phyloP scores from a whole-genome alignment of 2,797 vertebrate genomes.

The Megaceryle alcyon region DNA sequence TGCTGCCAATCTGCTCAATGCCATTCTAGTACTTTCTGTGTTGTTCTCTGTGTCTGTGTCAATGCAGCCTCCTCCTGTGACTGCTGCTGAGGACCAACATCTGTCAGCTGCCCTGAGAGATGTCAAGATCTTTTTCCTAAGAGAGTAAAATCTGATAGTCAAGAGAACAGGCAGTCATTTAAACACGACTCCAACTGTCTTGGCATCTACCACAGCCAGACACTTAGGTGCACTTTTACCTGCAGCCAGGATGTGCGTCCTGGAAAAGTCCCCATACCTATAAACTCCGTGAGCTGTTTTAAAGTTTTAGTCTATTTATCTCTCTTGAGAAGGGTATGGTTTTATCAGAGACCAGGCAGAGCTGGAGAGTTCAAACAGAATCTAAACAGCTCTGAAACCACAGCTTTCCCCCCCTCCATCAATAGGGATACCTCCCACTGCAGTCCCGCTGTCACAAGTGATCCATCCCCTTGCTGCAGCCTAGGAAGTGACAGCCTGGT shows the following conservation, averaged over 20 bases:
- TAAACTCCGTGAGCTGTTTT: not conserved
- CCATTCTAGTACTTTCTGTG: not conserved
- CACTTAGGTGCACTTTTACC: not conserved
- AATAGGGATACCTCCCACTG: not conserved
- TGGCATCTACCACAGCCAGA: not conserved
- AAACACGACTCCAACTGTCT: not conserved
- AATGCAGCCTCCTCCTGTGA: not conserved
- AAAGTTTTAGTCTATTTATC: not conserved
- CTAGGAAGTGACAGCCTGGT: not conserved
- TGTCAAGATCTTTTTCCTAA: not conserved
- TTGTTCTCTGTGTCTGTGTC: not conserved
- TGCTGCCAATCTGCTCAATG: not conserved
- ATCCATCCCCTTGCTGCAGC: not conserved
- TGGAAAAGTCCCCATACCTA: not conserved
- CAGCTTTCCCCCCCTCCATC: not conserved
- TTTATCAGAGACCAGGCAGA: not conserved
- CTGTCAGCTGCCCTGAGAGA: not conserved
- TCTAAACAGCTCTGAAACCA: not conserved
- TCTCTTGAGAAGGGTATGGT: not conserved
- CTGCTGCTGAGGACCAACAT: not conserved
- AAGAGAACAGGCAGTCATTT: not conserved
- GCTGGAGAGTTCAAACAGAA: not conserved
- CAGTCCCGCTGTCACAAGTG: not conserved
- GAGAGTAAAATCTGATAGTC: not conserved
- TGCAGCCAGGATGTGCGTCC: not conserved